Evolutionary conservation across 2,113 vertebrate genomes (phyloP).

Genomic region (Pollachius pollachius): DNA sequence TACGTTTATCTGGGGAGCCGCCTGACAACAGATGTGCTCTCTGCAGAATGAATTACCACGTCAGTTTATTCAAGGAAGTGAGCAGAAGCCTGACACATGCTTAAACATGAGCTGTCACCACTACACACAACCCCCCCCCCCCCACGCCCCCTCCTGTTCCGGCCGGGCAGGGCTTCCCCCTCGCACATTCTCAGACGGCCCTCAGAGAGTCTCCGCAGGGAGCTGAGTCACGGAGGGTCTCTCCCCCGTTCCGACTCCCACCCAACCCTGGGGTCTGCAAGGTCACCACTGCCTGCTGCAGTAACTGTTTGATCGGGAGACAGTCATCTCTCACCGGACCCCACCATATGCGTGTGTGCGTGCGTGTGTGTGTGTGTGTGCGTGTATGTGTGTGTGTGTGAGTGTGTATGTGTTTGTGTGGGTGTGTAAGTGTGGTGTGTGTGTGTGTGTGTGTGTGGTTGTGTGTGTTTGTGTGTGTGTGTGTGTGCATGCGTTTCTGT

Average conservation of each 20-base stretch:
- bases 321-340: neutral
- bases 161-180: slow-evolving; percentile 30
- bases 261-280: neutral
- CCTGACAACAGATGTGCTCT: neutral
- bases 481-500: no score
- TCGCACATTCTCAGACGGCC: slow-evolving; percentile 37
- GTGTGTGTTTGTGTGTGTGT: no score
- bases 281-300: neutral
- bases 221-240: slow-evolving; percentile 53
- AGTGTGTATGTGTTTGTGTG: no score
- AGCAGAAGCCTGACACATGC: slow-evolving; percentile 10
- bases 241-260: slow-evolving; percentile 24
- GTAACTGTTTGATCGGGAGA: neutral
- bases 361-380: no score
- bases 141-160: neutral
- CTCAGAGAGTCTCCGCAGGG: slow-evolving; percentile 27
- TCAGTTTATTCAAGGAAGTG: neutral
- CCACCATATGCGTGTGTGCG: neutral
- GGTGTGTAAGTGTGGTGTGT: no score
- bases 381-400: no score
- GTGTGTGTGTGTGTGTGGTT: no score
- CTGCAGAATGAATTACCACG: neutral
- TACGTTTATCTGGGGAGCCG: no score
- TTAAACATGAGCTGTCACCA: slow-evolving; percentile 2
- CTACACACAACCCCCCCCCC: neutral